Conservation (phyloP, 1,140 invertebrate species). For the Radopholus similis region DNA sequence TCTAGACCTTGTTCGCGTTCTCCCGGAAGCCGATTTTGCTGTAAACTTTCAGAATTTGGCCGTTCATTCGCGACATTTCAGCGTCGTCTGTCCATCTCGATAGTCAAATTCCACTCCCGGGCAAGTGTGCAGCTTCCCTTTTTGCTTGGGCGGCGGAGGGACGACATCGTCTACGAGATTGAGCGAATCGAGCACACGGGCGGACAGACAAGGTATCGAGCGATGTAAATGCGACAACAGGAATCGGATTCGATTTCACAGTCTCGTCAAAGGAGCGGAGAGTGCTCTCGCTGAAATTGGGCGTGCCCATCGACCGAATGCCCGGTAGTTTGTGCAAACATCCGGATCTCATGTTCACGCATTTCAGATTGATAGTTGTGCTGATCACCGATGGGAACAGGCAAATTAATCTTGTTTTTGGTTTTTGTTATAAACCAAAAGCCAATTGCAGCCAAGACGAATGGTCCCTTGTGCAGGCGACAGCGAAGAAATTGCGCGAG, state of each 20-base stretch:
- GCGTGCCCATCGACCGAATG: neutral
- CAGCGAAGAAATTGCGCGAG: conserved; percentile 28
- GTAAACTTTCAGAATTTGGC: conserved; percentile 17
- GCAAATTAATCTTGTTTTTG: neutral
- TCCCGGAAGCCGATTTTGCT: conserved; percentile 43
- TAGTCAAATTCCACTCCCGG: conserved; percentile 32
- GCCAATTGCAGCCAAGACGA: conserved; percentile 51
- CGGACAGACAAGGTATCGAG: conserved; percentile 15
- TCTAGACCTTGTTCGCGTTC: conserved; percentile 44
- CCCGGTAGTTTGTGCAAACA: neutral
- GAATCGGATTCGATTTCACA: too few relatives aligned
- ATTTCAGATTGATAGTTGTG: conserved; percentile 33
- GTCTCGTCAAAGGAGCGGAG: neutral
- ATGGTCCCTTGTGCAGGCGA: conserved; percentile 35
- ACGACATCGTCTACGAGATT: conserved; percentile 47
- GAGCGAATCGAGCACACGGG: conserved; percentile 21
- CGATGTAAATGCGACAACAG: too few relatives aligned
- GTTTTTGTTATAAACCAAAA: too few relatives aligned
- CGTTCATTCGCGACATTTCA: conserved; percentile 18
- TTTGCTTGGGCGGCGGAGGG: conserved; percentile 5
- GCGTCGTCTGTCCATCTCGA: conserved; percentile 37
- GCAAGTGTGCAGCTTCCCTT: conserved; percentile 34
- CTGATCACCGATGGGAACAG: conserved; percentile 47
- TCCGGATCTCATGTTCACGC: neutral
- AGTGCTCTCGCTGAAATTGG: neutral